Evolutionary conservation across 2,113 vertebrate genomes (phyloP).

Genomic region (Cyanoramphus novaezelandiae): DNA sequence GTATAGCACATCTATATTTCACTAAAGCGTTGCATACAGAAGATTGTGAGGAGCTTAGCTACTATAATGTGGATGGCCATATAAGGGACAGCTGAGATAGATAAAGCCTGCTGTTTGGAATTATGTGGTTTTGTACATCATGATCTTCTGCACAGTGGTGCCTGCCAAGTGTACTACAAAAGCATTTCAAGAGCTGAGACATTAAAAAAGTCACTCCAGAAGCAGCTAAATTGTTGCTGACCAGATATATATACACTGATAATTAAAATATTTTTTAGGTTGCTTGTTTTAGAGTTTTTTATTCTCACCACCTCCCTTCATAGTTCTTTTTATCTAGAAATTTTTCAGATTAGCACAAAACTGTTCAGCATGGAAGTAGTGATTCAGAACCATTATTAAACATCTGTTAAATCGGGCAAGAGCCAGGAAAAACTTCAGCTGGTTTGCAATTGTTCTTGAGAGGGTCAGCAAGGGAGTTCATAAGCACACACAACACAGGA

Average conservation of each 20-base stretch:
- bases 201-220: neutral
- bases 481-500: slow-evolving; percentile 8
- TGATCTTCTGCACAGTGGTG: neutral
- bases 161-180: slow-evolving; percentile 25
- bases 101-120: slow-evolving; percentile 4
- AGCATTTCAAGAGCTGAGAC: neutral
- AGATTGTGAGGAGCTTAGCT: neutral
- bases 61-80: neutral
- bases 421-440: slow-evolving; percentile 56
- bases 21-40: neutral
- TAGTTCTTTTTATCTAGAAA: neutral
- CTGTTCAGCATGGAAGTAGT: neutral
- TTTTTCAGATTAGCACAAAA: neutral
- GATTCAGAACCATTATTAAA: slow-evolving; percentile 37
- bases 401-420: slow-evolving; percentile 22
- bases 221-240: neutral
- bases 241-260: neutral
- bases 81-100: neutral
- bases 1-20: neutral
- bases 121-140: neutral
- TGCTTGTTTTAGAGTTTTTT: neutral
- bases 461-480: slow-evolving; percentile 13
- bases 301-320: neutral
- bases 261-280: neutral
- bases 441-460: slow-evolving; percentile 36